Percentiles rank a stretch among this genome's conserved stretches.
Evolutionary conservation across 2,113 vertebrate genomes (phyloP).

Genomic region (Suricata suricatta): DNA sequence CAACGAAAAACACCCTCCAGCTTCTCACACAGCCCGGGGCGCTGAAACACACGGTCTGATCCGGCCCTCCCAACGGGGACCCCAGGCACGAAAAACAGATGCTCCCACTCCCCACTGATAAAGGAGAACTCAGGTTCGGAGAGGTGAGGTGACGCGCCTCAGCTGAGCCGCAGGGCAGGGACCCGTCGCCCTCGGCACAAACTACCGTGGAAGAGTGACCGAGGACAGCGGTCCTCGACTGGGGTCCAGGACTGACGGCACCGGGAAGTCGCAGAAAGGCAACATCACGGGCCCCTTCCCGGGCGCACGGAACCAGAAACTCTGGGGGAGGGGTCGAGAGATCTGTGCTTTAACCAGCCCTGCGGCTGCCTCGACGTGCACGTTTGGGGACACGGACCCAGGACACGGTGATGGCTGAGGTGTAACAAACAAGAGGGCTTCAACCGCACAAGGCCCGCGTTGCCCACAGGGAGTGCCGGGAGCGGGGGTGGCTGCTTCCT

Average conservation of each 20-base stretch:
- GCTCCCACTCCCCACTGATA: not conserved
- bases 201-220: not conserved
- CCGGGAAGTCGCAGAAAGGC: not conserved
- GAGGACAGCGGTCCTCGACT: not conserved
- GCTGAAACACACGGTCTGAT: not conserved
- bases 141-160: not conserved
- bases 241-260: not conserved
- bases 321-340: not conserved
- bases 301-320: not conserved
- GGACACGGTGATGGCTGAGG: not conserved
- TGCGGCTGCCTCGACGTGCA: not conserved
- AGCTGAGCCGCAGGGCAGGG: not conserved
- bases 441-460: not conserved
- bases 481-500: not conserved
- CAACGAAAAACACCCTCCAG: not conserved
- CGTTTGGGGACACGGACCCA: not conserved
- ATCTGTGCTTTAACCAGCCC: not conserved
- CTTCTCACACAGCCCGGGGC: not conserved
- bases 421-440: constrained; percentile 2
- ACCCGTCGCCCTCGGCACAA: not conserved
- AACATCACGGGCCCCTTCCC: not conserved
- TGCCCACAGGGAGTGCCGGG: not conserved
- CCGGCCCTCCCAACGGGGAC: not conserved
- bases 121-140: not conserved
- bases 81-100: not conserved